phyloP scores from a whole-genome alignment of 2,113 vertebrate genomes.

The Lutjanus erythropterus region DNA sequence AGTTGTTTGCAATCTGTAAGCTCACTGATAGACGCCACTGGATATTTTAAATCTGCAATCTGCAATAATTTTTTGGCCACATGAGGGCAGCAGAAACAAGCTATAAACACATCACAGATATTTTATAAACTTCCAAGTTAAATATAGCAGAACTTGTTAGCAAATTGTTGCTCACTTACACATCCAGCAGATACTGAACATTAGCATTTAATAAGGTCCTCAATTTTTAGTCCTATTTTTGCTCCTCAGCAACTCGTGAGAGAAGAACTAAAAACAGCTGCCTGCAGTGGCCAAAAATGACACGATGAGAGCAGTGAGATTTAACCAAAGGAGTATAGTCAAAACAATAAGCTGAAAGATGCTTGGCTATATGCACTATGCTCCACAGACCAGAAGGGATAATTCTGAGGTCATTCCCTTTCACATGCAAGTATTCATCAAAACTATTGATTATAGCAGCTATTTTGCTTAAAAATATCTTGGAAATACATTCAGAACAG shows the following conservation, averaged over 20 bases:
- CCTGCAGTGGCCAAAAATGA: background rate
- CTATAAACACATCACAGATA: background rate
- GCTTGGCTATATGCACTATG: too few species aligned
- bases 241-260: background rate
- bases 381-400: too few species aligned
- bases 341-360: background rate
- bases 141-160: background rate
- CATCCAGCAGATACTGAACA: background rate
- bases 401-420: background rate
- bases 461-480: too few species aligned
- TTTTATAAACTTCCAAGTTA: background rate
- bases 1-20: too few species aligned
- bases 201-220: background rate
- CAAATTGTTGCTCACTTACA: background rate
- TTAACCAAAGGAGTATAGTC: background rate
- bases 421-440: background rate
- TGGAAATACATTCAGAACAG: background rate
- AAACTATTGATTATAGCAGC: background rate
- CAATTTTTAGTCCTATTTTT: background rate
- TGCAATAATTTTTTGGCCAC: background rate
- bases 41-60: background rate
- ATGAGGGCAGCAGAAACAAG: background rate
- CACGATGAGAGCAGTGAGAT: background rate
- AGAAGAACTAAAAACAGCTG: background rate
- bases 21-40: too few species aligned